Evolutionary conservation across 2,113 vertebrate genomes (phyloP).

Genomic region (Cololabis saira): DNA sequence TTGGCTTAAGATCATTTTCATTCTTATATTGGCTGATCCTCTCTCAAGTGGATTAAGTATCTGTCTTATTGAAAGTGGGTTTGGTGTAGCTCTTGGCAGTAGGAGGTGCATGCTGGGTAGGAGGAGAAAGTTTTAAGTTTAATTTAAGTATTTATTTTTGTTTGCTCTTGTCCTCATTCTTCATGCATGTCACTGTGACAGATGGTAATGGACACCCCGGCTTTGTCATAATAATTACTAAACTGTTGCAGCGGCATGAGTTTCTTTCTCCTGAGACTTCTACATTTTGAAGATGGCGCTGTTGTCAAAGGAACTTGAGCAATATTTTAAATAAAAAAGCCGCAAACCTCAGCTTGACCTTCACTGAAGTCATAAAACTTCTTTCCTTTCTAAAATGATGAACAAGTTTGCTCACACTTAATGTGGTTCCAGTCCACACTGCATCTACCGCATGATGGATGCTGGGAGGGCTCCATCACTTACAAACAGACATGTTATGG

Average conservation of each 20-base stretch:
- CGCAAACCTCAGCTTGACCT: slow-evolving; percentile 31
- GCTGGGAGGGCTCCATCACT: slow-evolving; percentile 22
- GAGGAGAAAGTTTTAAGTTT: not conserved
- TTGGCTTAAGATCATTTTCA: not conserved
- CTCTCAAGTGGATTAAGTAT: not conserved
- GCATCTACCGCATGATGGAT: slow-evolving; percentile 48
- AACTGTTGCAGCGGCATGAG: slow-evolving; percentile 5
- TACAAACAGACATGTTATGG: slow-evolving; percentile 12
- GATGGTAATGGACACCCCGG: slow-evolving; percentile 41
- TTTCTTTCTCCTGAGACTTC: slow-evolving; percentile 3
- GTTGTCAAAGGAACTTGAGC: not conserved
- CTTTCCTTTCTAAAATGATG: slow-evolving; percentile 27
- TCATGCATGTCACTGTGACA: not conserved
- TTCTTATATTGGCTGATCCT: slow-evolving; percentile 2
- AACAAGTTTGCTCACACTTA: slow-evolving; percentile 39
- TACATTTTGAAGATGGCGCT: not conserved
- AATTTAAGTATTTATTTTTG: not conserved
- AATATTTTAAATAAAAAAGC: slow-evolving; percentile 11
- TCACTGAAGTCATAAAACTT: slow-evolving; percentile 28
- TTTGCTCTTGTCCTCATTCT: not conserved
- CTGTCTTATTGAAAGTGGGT: not conserved
- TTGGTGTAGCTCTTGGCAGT: not conserved
- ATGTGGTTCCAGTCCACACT: slow-evolving; percentile 35
- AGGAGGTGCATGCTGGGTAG: too few relatives aligned
- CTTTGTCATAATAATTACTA: slow-evolving; percentile 29